Percentiles rank a stretch among this genome's conserved stretches.
These are phyloP conservation scores for Tychaedon coryphoeus DNA, from an alignment of 2,113 vertebrate species.

Conservation along the genomic window DNA sequence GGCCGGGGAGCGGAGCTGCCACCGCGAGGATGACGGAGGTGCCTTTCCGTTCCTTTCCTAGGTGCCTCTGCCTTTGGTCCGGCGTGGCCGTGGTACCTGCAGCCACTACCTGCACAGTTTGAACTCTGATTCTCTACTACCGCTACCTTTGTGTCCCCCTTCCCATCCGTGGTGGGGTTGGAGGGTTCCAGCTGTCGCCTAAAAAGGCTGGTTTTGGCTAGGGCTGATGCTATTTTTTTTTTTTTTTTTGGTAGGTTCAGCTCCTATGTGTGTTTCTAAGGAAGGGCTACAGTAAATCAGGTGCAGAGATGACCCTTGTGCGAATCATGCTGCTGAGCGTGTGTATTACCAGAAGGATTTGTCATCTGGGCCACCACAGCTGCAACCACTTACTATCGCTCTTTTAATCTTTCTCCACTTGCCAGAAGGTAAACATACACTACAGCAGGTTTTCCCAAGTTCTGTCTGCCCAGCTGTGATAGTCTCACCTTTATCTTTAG, in stretches of 20 bases:
- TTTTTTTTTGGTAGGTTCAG: neutral
- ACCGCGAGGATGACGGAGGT: neutral
- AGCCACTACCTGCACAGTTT: too few species aligned
- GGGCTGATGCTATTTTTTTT: neutral
- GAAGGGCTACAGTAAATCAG: neutral
- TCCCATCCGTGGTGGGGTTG: fast-evolving
- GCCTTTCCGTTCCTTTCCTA: fast-evolving
- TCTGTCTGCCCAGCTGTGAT: neutral
- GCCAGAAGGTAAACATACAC: neutral
- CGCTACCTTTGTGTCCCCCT: fast-evolving
- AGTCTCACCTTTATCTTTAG: neutral
- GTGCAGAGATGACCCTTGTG: neutral
- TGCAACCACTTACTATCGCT: neutral
- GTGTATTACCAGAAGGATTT: neutral
- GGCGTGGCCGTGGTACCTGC: neutral
- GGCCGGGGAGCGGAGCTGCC: neutral
- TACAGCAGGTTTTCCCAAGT: neutral
- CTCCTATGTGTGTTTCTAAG: neutral
- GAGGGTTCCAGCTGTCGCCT: neutral
- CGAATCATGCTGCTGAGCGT: neutral
- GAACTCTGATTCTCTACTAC: too few species aligned
- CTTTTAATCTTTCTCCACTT: neutral
- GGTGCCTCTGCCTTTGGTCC: too few species aligned
- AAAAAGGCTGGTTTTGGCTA: neutral
- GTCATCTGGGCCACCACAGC: neutral